These are phyloP conservation scores for Lepus americanus DNA, from an alignment of 2,113 vertebrate species.

Conservation along the genomic window DNA sequence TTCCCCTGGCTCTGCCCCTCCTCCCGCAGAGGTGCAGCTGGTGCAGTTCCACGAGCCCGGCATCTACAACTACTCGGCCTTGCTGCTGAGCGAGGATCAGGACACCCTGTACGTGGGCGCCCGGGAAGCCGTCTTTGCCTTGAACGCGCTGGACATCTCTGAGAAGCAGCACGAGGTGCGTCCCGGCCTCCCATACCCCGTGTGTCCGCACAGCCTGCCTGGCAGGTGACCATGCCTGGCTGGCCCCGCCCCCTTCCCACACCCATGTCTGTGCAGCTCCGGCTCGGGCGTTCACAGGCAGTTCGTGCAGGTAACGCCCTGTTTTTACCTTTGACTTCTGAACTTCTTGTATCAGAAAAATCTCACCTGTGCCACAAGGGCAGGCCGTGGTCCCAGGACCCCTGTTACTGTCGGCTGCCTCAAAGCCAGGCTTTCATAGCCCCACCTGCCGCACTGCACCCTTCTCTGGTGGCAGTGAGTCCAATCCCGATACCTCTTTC, in stretches of 20 bases:
- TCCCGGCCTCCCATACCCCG: not conserved
- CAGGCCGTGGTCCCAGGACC: not conserved
- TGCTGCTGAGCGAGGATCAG: constrained; percentile 93
- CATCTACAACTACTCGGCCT: constrained; percentile 95
- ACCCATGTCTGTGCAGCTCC: not conserved
- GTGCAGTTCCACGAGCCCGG: constrained; percentile 92
- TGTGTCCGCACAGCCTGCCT: too few relatives aligned
- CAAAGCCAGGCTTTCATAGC: too few relatives aligned
- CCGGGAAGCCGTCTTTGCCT: constrained; percentile 94
- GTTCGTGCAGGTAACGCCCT: not conserved
- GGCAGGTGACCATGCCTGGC: too few relatives aligned
- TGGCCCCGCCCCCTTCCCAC: not conserved
- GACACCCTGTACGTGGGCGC: constrained; percentile 95
- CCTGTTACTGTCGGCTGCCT: not conserved
- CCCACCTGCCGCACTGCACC: not conserved
- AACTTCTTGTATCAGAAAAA: not conserved
- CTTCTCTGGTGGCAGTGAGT: not conserved
- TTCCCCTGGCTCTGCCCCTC: not conserved
- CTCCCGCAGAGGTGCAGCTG: constrained; percentile 91
- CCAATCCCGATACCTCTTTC: not conserved
- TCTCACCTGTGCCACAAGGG: not conserved
- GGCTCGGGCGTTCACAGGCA: not conserved
- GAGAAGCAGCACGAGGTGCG: constrained; percentile 93
- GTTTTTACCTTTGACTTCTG: not conserved
- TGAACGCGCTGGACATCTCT: constrained; percentile 91